phyloP scores from a whole-genome alignment of 2,888 invertebrate species.

The Lasioglossum calceatum region DNA sequence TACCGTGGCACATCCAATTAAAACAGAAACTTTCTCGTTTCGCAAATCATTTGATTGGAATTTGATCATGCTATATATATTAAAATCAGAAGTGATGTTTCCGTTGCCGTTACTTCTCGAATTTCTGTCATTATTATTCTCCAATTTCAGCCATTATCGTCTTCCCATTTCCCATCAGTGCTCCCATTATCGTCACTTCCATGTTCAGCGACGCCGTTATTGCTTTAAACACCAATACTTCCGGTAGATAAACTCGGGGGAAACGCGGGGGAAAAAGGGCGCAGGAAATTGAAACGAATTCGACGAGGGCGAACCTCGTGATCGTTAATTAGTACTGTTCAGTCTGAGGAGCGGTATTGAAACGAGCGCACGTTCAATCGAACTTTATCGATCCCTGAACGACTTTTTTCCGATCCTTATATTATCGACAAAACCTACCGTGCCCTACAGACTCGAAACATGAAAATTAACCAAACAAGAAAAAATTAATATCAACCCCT shows the following conservation, averaged over 20 bases:
- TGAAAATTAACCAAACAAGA: background rate
- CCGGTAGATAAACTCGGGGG: background rate
- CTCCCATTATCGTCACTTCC: slow-evolving; percentile 19
- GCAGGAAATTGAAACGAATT: background rate
- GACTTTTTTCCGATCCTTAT: background rate
- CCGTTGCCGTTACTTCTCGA: slow-evolving; percentile 16
- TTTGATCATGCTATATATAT: background rate
- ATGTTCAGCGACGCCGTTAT: slow-evolving; percentile 2
- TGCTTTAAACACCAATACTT: slow-evolving; percentile 4
- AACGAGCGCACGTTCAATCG: background rate
- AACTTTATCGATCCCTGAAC: background rate
- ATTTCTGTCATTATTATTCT: slow-evolving; percentile 36
- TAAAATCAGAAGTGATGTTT: background rate
- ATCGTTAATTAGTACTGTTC: slow-evolving; percentile 38
- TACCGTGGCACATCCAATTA: background rate
- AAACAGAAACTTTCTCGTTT: background rate
- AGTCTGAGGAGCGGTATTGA: background rate
- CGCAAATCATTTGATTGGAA: no score
- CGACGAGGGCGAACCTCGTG: slow-evolving; percentile 21
- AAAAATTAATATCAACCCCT: background rate
- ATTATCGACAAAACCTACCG: background rate
- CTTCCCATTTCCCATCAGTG: slow-evolving; percentile 14
- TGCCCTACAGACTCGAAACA: background rate
- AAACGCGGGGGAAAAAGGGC: background rate
- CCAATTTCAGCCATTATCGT: slow-evolving; percentile 30